A percentile compares a stretch with the other conserved stretches of the same genome.
These are phyloP conservation scores for Myotis daubentonii DNA, from an alignment of 2,797 vertebrate species.

Conservation along the genomic window DNA sequence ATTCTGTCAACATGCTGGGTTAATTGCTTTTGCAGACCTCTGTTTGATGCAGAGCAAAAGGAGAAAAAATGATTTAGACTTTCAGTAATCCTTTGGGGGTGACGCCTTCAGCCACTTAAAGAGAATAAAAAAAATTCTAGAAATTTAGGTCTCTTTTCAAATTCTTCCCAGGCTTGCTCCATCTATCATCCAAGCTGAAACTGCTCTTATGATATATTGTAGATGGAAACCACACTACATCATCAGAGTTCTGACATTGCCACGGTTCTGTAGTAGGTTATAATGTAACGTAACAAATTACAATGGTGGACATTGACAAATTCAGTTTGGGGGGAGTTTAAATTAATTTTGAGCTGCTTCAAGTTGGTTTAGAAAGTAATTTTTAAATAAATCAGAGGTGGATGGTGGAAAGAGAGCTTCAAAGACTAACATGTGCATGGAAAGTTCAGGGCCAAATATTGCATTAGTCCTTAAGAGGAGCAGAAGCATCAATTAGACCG, in stretches of 20 bases:
- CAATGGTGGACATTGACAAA: slow-evolving; percentile 83
- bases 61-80: slow-evolving; percentile 68
- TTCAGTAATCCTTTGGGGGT: slow-evolving; percentile 72
- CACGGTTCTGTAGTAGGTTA: slow-evolving; percentile 78
- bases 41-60: slow-evolving; percentile 45
- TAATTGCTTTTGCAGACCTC: slow-evolving; percentile 65
- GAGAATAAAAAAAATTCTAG: slow-evolving; percentile 49
- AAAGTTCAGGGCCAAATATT: slow-evolving; percentile 51
- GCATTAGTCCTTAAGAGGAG: background rate
- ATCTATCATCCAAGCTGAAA: slow-evolving; percentile 84
- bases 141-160: slow-evolving; percentile 84
- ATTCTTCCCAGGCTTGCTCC: slow-evolving; percentile 78
- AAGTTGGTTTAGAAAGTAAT: slow-evolving; percentile 84
- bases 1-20: slow-evolving; percentile 53
- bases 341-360: slow-evolving; percentile 86
- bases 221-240: slow-evolving; percentile 81
- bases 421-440: background rate
- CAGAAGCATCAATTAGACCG: background rate
- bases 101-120: slow-evolving; percentile 78
- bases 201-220: slow-evolving; percentile 83
- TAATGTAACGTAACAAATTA: slow-evolving; percentile 85
- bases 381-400: slow-evolving; percentile 84
- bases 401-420: slow-evolving; percentile 61
- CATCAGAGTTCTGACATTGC: slow-evolving; percentile 83
- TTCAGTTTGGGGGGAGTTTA: slow-evolving; percentile 82